phyloP scores from a whole-genome alignment of 2,113 vertebrate genomes.

The Ctenodactylus gundi region DNA sequence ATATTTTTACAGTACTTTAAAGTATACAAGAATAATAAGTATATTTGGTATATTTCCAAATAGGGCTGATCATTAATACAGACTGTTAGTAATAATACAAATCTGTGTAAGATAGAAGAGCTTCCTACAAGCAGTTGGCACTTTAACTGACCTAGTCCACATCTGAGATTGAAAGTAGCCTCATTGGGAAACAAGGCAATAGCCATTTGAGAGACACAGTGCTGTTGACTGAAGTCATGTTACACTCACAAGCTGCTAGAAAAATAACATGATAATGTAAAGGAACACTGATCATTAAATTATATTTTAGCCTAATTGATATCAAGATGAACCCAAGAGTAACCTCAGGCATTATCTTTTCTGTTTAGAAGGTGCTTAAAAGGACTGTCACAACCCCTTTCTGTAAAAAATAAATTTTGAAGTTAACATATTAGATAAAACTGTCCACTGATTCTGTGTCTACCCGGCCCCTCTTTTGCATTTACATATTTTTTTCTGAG shows the following conservation, averaged over 20 bases:
- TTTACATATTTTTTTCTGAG: constrained; percentile 20
- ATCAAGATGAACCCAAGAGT: background rate
- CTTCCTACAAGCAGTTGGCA: background rate
- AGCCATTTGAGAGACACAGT: background rate
- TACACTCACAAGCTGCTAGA: background rate
- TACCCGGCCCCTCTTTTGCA: background rate
- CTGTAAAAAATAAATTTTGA: background rate
- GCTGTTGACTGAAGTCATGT: background rate
- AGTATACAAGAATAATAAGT: background rate
- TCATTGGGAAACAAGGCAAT: background rate
- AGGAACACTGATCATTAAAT: background rate
- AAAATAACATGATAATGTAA: background rate
- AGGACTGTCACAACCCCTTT: background rate
- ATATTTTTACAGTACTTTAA: background rate
- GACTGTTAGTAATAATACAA: background rate
- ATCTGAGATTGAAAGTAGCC: background rate
- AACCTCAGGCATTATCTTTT: background rate
- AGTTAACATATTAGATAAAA: background rate
- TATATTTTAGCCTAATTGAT: background rate
- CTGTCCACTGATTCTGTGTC: background rate
- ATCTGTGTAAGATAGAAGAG: background rate
- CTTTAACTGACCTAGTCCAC: background rate
- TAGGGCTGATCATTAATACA: background rate
- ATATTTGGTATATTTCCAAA: background rate
- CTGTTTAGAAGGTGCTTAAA: background rate